Evolutionary conservation across 2,888 invertebrate species (phyloP), one percentile per base, ranked within the genome.

Genomic region (Cephus spinipes): DNA sequence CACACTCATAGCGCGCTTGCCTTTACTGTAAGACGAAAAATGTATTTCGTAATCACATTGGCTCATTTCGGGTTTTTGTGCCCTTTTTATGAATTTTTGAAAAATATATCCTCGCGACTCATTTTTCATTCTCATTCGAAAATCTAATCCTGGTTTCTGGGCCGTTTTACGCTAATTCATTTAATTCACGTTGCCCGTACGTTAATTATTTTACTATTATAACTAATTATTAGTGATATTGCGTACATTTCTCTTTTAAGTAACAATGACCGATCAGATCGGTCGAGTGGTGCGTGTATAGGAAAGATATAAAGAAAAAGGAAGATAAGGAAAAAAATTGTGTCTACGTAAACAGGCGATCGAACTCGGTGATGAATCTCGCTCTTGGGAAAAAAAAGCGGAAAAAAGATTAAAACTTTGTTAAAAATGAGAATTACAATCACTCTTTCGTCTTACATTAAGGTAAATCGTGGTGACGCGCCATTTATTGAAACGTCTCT

Each of bases 1-100:
- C 71, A 31, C 71, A 33, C 73, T 77, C 55, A 23, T 55, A 6
- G 23, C 55, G 68, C 76, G 69, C 75, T 79, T 73, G 35, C 68
- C 69, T 77, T 74, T 68, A 80, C 78, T 55, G 80, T 80, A 82
- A 81, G 81, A 79, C 79, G 79, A 82, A 82, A 78, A 73, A 69
- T 71, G 12, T 71, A 73, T 75, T 9, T 55, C 23, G 55, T 55
- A 55, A 55, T 55, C 55, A 55, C 23, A 23, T 55, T 55, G 55
- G 55, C 55, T 55, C 23, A 9, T 23, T 23, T 15, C 12, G 36
- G 4, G 9, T 9, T 55, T 23, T 55, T 55, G 23, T 55, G 55
- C 2, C 23, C 6, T 55, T 9, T 23, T 23, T 55, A 1, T 23
- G 9, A 23, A 55, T 55, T 2, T 9, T 9, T 23, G 1, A 55